phyloP scores from a whole-genome alignment of 1,140 invertebrate genomes.

The Brachionus plicatilis region DNA sequence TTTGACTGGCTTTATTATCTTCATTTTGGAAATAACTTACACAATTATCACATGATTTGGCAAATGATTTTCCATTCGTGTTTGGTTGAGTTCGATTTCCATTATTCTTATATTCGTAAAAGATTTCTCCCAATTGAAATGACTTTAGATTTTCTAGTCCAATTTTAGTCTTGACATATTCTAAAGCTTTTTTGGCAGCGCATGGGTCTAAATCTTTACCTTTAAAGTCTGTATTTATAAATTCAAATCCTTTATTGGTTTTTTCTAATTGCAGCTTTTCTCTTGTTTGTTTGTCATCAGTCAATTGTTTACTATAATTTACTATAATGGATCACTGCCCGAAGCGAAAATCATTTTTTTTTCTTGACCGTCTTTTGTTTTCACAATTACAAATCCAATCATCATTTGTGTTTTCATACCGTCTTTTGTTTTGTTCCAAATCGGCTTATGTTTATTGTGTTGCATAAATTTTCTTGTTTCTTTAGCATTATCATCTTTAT shows the following conservation, averaged over 20 bases:
- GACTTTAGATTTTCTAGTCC: neutral
- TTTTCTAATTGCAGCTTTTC: neutral
- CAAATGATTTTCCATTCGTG: neutral
- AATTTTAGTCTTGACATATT: neutral
- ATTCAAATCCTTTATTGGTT: neutral
- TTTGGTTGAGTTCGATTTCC: neutral
- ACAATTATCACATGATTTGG: neutral
- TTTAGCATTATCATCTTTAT: neutral
- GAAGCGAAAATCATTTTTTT: neutral
- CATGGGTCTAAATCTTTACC: neutral
- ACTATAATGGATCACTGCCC: neutral
- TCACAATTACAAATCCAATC: neutral
- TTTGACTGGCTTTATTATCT: neutral
- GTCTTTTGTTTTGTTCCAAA: neutral
- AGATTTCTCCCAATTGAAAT: neutral
- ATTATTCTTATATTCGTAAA: neutral
- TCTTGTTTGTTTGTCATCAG: neutral
- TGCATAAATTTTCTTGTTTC: neutral
- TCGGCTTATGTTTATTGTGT: neutral
- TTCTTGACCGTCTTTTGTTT: neutral
- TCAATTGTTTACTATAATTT: neutral
- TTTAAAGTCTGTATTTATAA: neutral
- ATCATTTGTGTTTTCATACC: neutral
- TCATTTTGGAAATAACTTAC: neutral
- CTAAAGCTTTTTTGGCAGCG: neutral